phyloP scores from a whole-genome alignment of 2,113 vertebrate species.

The Mus spicilegus region DNA sequence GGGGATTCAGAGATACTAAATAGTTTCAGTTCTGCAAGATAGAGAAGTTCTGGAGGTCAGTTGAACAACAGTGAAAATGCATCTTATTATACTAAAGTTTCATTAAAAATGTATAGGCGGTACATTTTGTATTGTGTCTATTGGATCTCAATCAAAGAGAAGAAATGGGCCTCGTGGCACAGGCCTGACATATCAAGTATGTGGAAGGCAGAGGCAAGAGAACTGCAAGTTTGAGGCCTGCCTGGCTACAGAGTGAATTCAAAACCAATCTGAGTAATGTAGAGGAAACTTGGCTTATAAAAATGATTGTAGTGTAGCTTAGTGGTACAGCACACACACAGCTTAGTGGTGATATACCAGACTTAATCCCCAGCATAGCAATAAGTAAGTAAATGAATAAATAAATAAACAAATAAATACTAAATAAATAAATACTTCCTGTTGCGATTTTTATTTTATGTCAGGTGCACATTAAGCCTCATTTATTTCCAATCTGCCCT shows the following conservation, averaged over 20 bases:
- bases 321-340: background rate
- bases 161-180: background rate
- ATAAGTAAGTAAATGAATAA: background rate
- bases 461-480: background rate
- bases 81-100: background rate
- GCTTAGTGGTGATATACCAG: background rate
- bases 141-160: background rate
- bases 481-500: conserved; percentile 33
- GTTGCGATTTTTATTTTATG: conserved; percentile 43
- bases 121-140: background rate
- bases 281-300: background rate
- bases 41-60: background rate
- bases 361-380: background rate
- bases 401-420: background rate
- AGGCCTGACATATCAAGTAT: background rate
- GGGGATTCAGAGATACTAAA: background rate
- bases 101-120: background rate
- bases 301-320: background rate
- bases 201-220: too few species aligned
- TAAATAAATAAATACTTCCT: background rate
- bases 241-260: background rate
- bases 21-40: background rate
- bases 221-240: background rate
- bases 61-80: background rate
- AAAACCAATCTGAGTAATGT: background rate